A percentile compares a stretch with the other conserved stretches of the same genome.
These are phyloP conservation scores for Mormyrus lacerda DNA, from an alignment of 2,113 vertebrate genomes.

Conservation along the genomic window DNA sequence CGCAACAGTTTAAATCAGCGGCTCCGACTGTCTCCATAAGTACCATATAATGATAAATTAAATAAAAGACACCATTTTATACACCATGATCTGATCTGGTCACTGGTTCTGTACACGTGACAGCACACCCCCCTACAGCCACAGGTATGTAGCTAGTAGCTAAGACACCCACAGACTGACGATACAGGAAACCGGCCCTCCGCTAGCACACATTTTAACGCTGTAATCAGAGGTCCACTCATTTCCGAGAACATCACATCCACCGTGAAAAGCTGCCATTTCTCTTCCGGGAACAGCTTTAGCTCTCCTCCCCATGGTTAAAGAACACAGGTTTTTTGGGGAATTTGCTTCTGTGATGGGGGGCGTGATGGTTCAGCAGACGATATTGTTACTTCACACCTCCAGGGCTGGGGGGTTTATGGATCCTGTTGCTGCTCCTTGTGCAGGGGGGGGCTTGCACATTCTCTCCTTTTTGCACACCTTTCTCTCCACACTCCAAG, in stretches of 20 bases:
- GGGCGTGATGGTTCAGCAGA: background rate
- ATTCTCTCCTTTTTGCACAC: constrained; percentile 32
- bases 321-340: constrained; percentile 35
- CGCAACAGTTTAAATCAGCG: background rate
- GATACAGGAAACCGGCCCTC: background rate
- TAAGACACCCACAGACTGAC: background rate
- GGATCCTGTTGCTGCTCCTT: background rate
- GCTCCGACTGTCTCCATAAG: background rate
- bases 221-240: constrained; percentile 16
- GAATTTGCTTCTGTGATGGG: constrained; percentile 28
- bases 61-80: background rate
- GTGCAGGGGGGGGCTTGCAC: background rate
- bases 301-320: constrained; percentile 12
- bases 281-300: constrained; percentile 41
- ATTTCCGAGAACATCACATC: constrained; percentile 37
- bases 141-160: background rate
- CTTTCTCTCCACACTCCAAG: background rate
- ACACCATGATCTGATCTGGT: background rate
- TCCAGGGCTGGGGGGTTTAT: background rate
- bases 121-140: background rate
- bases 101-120: background rate
- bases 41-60: background rate
- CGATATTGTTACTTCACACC: background rate
- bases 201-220: background rate
- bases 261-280: constrained; percentile 8